Evolutionary conservation across 1,140 invertebrate species (phyloP), one percentile per base, ranked within the genome.

Genomic region (Ephestia elutella): DNA sequence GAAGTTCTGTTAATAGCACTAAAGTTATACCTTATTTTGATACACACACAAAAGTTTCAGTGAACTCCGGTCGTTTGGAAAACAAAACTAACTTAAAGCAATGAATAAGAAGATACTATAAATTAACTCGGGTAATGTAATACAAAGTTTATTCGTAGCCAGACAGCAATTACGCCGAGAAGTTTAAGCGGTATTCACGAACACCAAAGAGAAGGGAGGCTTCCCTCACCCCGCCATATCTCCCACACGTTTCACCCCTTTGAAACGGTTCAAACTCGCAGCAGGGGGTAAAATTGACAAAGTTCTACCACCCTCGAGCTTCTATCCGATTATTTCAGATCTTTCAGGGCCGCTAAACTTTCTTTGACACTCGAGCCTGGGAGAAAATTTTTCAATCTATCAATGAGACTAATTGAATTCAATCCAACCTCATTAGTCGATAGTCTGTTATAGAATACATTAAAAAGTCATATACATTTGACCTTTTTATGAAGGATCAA

Each of bases 101-200:
- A 82, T 82, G 78, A 78, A 80, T 84, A 85, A 84, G 76, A 80
- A 80, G 76, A 72, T 62, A 80, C 73, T 80, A 84, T 86, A 86
- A 87, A 87, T 87, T 82, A 83, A 83, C 65, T 81, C 66, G 66
- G 63, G 73, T 86, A 87, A 85, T 81, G 80, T 86, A 81, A 87
- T 84, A 82, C 77, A 86, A 87, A 86, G 75, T 87, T 87, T 83
- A 85, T 80, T 86, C 80, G 70, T 71, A 81, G 77, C 79, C 80
- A 83, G 85, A 85, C 85, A 85, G 77, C 76, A 87, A 87, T 87
- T 87, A 86, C 75, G 69, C 67, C 65, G 70, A 71, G 71, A 86
- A 87, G 71, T 86, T 85, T 77, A 81, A 81, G 75, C 78, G 71
- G 77, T 80, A 83, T 85, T 87, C 79, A 82, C 71, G 68, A 82